Conservation (phyloP, 2,888 invertebrate species). For the Asteroscopus sphinx region DNA sequence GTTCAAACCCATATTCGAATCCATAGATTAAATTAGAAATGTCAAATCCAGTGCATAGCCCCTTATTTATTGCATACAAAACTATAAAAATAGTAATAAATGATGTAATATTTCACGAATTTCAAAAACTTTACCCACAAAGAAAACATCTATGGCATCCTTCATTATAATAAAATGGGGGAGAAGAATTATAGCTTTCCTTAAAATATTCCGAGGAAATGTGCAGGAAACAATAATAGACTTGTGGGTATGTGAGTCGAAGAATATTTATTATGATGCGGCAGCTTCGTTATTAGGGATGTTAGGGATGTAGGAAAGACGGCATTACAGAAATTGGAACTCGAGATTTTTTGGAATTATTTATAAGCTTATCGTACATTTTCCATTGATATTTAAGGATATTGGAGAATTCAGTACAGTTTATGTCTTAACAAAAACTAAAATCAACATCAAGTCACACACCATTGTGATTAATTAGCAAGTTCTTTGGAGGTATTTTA, state of each 20-base stretch:
- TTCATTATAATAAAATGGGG: constrained; percentile 61
- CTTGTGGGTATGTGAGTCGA: constrained; percentile 32
- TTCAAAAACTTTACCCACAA: constrained; percentile 43
- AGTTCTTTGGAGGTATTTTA: too few relatives aligned
- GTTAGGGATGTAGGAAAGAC: constrained; percentile 7
- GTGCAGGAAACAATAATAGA: constrained; percentile 53
- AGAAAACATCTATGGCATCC: constrained; percentile 52
- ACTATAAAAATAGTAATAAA: constrained; percentile 58
- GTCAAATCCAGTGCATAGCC: constrained; percentile 34
- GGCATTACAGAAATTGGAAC: constrained; percentile 27
- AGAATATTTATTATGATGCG: constrained; percentile 39
- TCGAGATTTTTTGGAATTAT: neutral
- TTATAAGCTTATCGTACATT: too few relatives aligned
- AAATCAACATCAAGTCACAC: too few relatives aligned
- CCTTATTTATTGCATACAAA: constrained; percentile 53
- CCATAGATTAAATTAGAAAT: constrained; percentile 48
- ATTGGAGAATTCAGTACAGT: too few relatives aligned
- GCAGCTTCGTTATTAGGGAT: constrained; percentile 21
- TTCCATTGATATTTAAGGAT: too few relatives aligned
- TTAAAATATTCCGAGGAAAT: constrained; percentile 52
- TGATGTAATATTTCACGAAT: constrained; percentile 55
- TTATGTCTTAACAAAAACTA: too few relatives aligned
- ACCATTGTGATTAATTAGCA: too few relatives aligned
- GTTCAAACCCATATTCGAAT: constrained; percentile 3
- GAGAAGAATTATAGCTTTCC: constrained; percentile 46